Conservation (phyloP, 2,113 vertebrate genomes). For the Trinectes maculatus region DNA sequence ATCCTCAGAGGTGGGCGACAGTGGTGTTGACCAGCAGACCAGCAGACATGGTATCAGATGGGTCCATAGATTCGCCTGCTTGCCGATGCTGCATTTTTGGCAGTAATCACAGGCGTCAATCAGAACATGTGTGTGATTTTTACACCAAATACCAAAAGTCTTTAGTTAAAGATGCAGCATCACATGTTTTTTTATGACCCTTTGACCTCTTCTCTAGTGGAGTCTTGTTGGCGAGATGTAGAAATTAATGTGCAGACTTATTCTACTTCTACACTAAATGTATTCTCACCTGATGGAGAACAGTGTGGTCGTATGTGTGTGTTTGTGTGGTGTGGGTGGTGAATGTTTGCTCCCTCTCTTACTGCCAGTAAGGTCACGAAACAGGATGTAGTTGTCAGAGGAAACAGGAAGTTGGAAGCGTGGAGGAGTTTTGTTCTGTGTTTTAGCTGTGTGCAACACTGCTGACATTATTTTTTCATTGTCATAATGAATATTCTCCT, state of each 20-base stretch:
- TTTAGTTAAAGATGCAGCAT: too few species aligned
- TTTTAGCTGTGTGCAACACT: background rate
- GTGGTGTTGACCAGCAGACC: too few species aligned
- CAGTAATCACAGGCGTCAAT: too few species aligned
- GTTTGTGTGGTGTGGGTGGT: constrained; percentile 8
- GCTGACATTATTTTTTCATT: background rate
- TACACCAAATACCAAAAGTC: too few species aligned
- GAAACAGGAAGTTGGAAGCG: constrained; percentile 34
- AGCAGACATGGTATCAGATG: too few species aligned
- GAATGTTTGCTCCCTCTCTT: background rate
- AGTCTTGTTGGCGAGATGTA: background rate
- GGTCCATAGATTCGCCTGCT: too few species aligned
- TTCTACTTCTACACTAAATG: background rate
- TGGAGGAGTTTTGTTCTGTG: constrained; percentile 24
- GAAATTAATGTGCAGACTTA: background rate
- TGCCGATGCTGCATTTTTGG: too few species aligned
- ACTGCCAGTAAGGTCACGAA: constrained; percentile 20
- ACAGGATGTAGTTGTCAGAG: constrained; percentile 33
- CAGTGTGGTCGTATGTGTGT: background rate
- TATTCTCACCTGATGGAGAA: too few species aligned
- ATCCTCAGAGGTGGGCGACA: too few species aligned
- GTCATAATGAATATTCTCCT: background rate
- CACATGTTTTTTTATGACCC: too few species aligned
- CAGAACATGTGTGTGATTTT: too few species aligned
- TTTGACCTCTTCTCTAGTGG: background rate